phyloP scores from a whole-genome alignment of 2,797 vertebrate species.

The Falco concolor region DNA sequence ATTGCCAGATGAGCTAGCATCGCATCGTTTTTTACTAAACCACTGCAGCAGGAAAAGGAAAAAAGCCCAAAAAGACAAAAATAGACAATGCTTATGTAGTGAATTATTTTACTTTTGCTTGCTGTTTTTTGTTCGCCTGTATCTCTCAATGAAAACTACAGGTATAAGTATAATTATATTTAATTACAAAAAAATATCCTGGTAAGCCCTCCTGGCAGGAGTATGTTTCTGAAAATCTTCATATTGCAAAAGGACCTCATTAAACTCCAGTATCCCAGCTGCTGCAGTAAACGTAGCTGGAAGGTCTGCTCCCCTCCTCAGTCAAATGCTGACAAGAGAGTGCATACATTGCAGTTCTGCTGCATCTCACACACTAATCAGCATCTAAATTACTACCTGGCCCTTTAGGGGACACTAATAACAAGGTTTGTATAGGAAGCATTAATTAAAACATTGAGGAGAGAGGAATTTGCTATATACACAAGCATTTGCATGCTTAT shows the following conservation, averaged over 20 bases:
- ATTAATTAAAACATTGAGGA: not conserved
- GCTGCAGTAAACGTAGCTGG: not conserved
- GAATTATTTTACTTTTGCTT: not conserved
- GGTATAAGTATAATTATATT: not conserved
- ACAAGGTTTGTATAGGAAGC: not conserved
- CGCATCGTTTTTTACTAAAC: not conserved
- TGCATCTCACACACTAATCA: not conserved
- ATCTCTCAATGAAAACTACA: not conserved
- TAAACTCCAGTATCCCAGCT: not conserved
- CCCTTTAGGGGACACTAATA: not conserved
- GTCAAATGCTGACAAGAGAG: not conserved
- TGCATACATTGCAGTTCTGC: not conserved
- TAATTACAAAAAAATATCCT: not conserved
- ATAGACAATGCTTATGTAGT: not conserved
- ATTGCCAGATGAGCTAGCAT: not conserved
- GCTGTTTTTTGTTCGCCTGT: not conserved
- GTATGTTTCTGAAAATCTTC: not conserved
- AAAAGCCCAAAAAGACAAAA: not conserved
- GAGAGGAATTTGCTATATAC: not conserved
- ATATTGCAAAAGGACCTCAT: not conserved
- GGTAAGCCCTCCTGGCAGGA: not conserved
- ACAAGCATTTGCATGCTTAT: not conserved
- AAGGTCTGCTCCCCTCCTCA: not conserved
- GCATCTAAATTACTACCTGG: not conserved
- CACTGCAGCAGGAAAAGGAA: not conserved